phyloP scores from a whole-genome alignment of 2,797 vertebrate genomes.

The Holocentrus rufus region DNA sequence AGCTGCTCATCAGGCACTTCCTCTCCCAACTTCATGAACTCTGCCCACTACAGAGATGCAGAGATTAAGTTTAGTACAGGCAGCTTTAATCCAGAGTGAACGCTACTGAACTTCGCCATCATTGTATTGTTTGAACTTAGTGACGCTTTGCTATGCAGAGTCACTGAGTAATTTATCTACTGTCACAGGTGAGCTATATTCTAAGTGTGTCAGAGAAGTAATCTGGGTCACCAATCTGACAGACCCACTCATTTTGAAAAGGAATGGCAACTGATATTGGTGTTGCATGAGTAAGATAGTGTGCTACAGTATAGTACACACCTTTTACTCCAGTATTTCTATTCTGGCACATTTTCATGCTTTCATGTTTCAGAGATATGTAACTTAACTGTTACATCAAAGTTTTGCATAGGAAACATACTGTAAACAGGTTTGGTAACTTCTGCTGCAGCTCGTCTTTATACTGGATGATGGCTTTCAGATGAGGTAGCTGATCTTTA shows the following conservation, averaged over 20 bases:
- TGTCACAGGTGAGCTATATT: too few relatives aligned
- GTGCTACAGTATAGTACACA: not conserved
- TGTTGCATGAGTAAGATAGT: too few relatives aligned
- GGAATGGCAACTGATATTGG: not conserved
- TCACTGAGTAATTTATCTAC: not conserved
- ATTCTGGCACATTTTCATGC: not conserved
- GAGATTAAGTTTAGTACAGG: not conserved
- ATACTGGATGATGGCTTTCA: conserved; percentile 87
- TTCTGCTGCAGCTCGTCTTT: conserved; percentile 80
- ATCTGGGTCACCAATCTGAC: too few relatives aligned
- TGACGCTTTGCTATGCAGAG: not conserved
- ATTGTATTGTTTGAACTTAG: not conserved
- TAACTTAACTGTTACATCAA: conserved; percentile 8
- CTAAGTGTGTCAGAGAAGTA: too few relatives aligned
- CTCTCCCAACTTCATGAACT: conserved; percentile 83
- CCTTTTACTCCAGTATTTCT: too few relatives aligned
- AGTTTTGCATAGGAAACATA: conserved; percentile 54
- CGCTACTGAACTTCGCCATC: not conserved
- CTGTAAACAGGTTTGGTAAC: conserved; percentile 77
- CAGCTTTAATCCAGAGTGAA: too few relatives aligned
- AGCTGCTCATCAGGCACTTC: conserved; percentile 74
- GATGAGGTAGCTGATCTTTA: conserved; percentile 81
- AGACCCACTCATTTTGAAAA: too few relatives aligned
- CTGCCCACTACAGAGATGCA: conserved; percentile 78
- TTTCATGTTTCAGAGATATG: not conserved